Base-by-base conservation (phyloP, 2,888 invertebrate species). In the Stenurella melanura region DNA sequence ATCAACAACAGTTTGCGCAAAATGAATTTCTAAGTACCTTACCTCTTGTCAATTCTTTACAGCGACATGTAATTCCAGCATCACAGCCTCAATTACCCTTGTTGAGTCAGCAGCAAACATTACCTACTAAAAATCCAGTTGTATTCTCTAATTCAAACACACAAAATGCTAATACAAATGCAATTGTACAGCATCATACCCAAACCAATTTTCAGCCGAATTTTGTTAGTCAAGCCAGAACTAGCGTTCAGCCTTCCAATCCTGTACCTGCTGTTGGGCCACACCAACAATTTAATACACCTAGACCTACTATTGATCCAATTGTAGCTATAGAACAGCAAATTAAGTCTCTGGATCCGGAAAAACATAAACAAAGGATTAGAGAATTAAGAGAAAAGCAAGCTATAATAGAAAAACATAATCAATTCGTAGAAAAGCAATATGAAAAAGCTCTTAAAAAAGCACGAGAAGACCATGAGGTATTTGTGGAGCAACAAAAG, bases 391-490 rank as follows among this genome's bases (percentile, higher is more conserved):
- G 93, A 82, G 95, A 95, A 81, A 92, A 94, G 81, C 94, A 94
- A 83, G 92, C 93, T 79, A 91, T 94, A 5, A 94, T 94, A 77
- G 94, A 94, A 82, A 94, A 94, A 84, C 94, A 94, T 81, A 95
- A 95, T 83, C 93, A 95, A 81, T 93, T 95, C 82, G 92, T 95
- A 5, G 95, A 95, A 83, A 95, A 94, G 85, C 95, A 95, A 84
- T 95, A 95, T 83, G 93, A 95, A 82, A 95, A 95, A 82, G 94
- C 95, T 60, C 93, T 95, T 84, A 94, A 94, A 84, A 95, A 95
- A 85, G 93, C 95, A 0, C 92, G 95, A 80, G 92, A 93, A 83
- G 90, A 95, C 34, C 95, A 96, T 81, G 92, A 93, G 81, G 93
- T 94, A 75, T 94, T 94, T 84, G 83, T 94, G 0, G 92, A 92